phyloP scores from a whole-genome alignment of 2,113 vertebrate genomes.

The Nothobranchius kuhntae region DNA sequence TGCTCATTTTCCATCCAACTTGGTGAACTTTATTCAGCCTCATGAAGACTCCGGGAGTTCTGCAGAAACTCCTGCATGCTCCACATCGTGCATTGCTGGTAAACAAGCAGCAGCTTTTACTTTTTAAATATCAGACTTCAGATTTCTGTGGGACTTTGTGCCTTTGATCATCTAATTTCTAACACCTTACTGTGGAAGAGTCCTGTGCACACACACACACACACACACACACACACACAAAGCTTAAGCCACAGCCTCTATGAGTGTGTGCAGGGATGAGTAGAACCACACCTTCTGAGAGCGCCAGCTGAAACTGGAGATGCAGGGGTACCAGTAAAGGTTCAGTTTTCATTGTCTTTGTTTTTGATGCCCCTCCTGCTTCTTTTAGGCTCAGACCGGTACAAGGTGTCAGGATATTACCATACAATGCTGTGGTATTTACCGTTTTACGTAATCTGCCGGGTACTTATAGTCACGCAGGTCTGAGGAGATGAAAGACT shows the following conservation, averaged over 20 bases:
- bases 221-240: constrained; percentile 33
- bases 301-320: constrained; percentile 78
- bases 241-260: constrained; percentile 42
- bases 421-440: constrained; percentile 68
- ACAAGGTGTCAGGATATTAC: constrained; percentile 72
- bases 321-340: constrained; percentile 74
- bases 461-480: constrained; percentile 71
- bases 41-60: not conserved
- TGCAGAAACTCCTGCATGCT: not conserved
- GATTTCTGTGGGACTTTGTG: constrained; percentile 9
- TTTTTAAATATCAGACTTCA: not conserved
- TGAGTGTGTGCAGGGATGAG: constrained; percentile 63
- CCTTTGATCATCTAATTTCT: constrained; percentile 9
- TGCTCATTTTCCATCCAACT: not conserved
- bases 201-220: constrained; percentile 32
- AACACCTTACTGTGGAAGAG: constrained; percentile 19
- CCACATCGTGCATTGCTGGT: not conserved
- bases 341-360: constrained; percentile 73
- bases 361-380: constrained; percentile 65
- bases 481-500: constrained; percentile 76
- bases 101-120: not conserved
- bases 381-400: constrained; percentile 66
- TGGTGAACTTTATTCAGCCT: not conserved
- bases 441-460: constrained; percentile 71
- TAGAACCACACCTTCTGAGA: constrained; percentile 70